phyloP scores from a whole-genome alignment of 1,140 invertebrate species.

The Leptoteleia sp. region DNA sequence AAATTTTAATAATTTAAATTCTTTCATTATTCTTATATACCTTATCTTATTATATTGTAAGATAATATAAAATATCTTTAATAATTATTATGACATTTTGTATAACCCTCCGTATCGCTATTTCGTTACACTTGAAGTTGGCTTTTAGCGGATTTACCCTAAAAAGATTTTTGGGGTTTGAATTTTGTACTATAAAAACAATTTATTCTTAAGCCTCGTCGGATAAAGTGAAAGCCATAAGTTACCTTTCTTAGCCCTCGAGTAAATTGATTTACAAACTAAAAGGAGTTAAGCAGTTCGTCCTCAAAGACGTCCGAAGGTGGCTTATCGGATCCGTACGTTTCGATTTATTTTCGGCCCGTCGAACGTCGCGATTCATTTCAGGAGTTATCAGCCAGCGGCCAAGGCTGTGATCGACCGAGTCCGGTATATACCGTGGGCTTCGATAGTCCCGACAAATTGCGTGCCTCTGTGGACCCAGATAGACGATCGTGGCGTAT shows the following conservation, averaged over 20 bases:
- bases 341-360: constrained; percentile 44
- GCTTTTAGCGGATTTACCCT: too few species aligned
- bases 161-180: too few species aligned
- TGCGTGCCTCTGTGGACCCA: constrained; percentile 50
- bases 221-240: constrained; percentile 47
- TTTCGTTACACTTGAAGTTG: too few species aligned
- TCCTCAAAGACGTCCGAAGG: constrained; percentile 44
- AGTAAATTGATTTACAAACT: constrained; percentile 45
- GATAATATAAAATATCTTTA: too few species aligned
- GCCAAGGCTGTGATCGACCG: constrained; percentile 38
- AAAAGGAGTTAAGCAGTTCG: constrained; percentile 22
- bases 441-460: constrained; percentile 67
- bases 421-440: constrained; percentile 26
- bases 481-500: constrained; percentile 63
- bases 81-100: too few species aligned
- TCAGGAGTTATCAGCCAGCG: constrained; percentile 34
- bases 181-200: too few species aligned
- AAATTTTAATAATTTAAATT: too few species aligned
- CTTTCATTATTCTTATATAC: too few species aligned
- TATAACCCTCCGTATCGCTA: too few species aligned
- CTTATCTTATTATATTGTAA: too few species aligned
- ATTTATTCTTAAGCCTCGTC: too few species aligned
- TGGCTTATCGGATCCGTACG: constrained; percentile 39
- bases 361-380: constrained; percentile 40
- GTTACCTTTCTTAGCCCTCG: constrained; percentile 12